Conservation (phyloP, 2,797 vertebrate genomes). For the Lithobates pipiens region DNA sequence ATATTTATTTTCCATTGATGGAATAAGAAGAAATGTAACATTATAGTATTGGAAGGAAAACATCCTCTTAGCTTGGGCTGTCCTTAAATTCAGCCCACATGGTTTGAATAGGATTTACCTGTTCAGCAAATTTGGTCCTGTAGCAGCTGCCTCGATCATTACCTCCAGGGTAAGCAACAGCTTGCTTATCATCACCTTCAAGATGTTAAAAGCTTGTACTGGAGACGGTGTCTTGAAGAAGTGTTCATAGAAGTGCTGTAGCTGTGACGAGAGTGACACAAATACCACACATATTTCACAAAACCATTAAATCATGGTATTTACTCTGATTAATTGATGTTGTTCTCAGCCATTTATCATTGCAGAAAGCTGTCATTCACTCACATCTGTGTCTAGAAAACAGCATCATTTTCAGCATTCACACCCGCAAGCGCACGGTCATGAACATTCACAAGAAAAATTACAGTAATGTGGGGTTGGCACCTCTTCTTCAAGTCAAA, state of each 20-base stretch:
- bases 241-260: constrained; percentile 83
- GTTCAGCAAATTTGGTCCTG: constrained; percentile 68
- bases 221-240: constrained; percentile 77
- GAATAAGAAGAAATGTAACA: neutral
- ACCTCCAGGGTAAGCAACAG: constrained; percentile 80
- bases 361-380: neutral
- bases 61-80: too few relatives aligned
- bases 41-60: neutral
- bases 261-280: constrained; percentile 73
- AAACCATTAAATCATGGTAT: constrained; percentile 21
- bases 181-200: constrained; percentile 83
- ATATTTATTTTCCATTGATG: neutral
- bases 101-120: constrained; percentile 69
- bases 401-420: neutral
- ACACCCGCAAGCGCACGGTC: neutral
- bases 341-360: constrained; percentile 17
- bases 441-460: neutral
- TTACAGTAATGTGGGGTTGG: neutral
- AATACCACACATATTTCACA: constrained; percentile 39
- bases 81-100: too few relatives aligned
- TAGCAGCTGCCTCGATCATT: constrained; percentile 70
- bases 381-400: constrained; percentile 9
- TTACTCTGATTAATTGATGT: constrained; percentile 34
- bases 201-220: constrained; percentile 78
- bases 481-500: too few relatives aligned